Conservation (phyloP, 2,797 vertebrate genomes). For the Thaleichthys pacificus region DNA sequence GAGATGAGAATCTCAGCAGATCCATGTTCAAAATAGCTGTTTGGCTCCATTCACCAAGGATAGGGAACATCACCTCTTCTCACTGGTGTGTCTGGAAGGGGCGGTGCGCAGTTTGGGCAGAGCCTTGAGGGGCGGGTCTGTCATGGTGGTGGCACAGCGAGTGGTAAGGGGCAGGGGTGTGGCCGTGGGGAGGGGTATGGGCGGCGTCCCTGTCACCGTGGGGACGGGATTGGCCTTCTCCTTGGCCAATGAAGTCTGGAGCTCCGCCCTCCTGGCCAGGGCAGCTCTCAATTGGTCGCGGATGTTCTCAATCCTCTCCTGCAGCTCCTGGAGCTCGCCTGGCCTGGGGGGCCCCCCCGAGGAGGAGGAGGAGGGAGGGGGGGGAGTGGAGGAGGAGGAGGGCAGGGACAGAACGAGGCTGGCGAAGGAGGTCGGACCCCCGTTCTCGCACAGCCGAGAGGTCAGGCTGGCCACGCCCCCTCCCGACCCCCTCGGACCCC, state of each 20-base stretch:
- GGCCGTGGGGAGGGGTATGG: slow-evolving; percentile 10
- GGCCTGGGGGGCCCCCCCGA: slow-evolving; percentile 28
- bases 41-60: neutral
- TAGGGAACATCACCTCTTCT: slow-evolving; percentile 70
- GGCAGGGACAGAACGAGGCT: slow-evolving; percentile 41
- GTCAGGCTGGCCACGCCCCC: slow-evolving; percentile 13
- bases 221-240: slow-evolving; percentile 34
- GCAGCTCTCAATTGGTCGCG: slow-evolving; percentile 76
- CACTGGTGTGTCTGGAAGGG: slow-evolving; percentile 64
- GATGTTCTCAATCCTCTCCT: slow-evolving; percentile 78
- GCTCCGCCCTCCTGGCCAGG: slow-evolving; percentile 78
- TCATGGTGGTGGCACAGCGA: slow-evolving; percentile 62
- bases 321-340: slow-evolving; percentile 78
- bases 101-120: slow-evolving; percentile 60
- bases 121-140: slow-evolving; percentile 54
- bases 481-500: neutral
- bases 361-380: slow-evolving; percentile 16
- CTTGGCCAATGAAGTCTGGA: slow-evolving; percentile 72
- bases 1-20: slow-evolving; percentile 2
- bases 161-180: slow-evolving; percentile 43
- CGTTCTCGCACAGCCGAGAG: slow-evolving; percentile 64
- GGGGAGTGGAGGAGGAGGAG: slow-evolving; percentile 35
- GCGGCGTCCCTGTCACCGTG: slow-evolving; percentile 18
- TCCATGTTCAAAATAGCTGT: neutral
- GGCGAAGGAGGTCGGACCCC: slow-evolving; percentile 58